A percentile compares a stretch with the other conserved stretches of the same genome.
These are phyloP conservation scores for Silvanus unidentatus DNA, from an alignment of 2,888 invertebrate species.

Conservation along the genomic window DNA sequence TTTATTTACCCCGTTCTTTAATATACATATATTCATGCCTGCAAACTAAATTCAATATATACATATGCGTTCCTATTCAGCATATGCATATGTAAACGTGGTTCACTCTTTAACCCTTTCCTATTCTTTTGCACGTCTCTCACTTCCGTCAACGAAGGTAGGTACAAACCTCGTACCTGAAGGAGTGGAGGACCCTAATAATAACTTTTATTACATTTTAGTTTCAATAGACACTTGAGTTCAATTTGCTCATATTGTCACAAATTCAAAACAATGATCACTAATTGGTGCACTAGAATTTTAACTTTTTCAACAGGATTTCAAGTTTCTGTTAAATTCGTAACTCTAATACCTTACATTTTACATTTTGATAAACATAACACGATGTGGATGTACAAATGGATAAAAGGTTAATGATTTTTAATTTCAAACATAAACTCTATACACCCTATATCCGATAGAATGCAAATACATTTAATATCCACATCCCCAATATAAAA, in stretches of 20 bases:
- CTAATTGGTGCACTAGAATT: too few relatives aligned
- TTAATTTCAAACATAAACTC: too few relatives aligned
- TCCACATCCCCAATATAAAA: background rate
- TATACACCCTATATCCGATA: too few relatives aligned
- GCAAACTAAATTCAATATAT: slow-evolving; percentile 36
- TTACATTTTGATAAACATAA: too few relatives aligned
- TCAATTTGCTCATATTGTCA: slow-evolving; percentile 10
- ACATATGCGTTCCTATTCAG: slow-evolving; percentile 40
- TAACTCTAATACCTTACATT: too few relatives aligned
- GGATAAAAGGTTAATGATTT: too few relatives aligned
- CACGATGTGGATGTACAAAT: too few relatives aligned
- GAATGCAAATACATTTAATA: too few relatives aligned
- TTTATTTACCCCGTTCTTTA: slow-evolving; percentile 23
- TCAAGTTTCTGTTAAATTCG: too few relatives aligned
- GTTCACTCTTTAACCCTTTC: slow-evolving; percentile 30
- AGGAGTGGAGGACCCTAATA: slow-evolving; percentile 14
- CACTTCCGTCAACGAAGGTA: slow-evolving; percentile 21
- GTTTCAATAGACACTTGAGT: slow-evolving; percentile 20
- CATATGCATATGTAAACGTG: slow-evolving; percentile 33
- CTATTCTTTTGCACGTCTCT: slow-evolving; percentile 22
- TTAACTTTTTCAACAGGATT: too few relatives aligned
- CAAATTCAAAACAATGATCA: too few relatives aligned
- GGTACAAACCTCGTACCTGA: slow-evolving; percentile 4
- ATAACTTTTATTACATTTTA: slow-evolving; percentile 16
- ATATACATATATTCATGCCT: slow-evolving; percentile 38